Evolutionary conservation across 2,888 invertebrate species (phyloP).

Genomic region (Drosophila stalkeri): DNA sequence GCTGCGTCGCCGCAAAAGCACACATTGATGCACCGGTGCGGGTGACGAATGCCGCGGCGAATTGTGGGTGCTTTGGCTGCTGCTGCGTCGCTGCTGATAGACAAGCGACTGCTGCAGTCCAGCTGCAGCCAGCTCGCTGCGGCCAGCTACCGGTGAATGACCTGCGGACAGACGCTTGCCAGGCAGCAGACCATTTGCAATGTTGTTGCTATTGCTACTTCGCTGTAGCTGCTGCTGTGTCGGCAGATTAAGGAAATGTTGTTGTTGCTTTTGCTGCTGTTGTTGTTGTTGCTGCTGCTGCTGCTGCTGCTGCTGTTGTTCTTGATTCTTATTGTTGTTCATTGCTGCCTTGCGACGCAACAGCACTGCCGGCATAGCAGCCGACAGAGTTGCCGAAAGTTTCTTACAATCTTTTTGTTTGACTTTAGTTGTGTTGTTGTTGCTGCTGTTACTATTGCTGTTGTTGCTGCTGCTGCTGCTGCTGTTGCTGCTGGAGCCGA

Average conservation of each 20-base stretch:
- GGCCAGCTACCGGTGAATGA: slow-evolving; percentile 65
- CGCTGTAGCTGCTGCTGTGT: slow-evolving; percentile 32
- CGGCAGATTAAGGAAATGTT: slow-evolving; percentile 35
- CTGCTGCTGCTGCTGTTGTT: slow-evolving; percentile 45
- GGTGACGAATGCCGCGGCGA: slow-evolving; percentile 73
- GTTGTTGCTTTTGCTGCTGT: slow-evolving; percentile 35
- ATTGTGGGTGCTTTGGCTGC: slow-evolving; percentile 54
- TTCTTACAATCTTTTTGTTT: slow-evolving; percentile 68
- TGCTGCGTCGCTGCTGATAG: slow-evolving; percentile 67
- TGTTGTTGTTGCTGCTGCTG: slow-evolving; percentile 39
- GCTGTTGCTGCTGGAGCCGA: slow-evolving; percentile 20
- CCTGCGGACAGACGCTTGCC: slow-evolving; percentile 71
- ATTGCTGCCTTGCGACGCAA: slow-evolving; percentile 60
- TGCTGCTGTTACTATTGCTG: slow-evolving; percentile 22
- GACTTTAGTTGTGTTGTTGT: slow-evolving; percentile 43
- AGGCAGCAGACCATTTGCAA: slow-evolving; percentile 74
- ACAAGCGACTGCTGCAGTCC: slow-evolving; percentile 71
- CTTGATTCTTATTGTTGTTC: slow-evolving; percentile 43
- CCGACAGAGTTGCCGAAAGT: slow-evolving; percentile 66
- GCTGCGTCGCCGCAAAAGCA: slow-evolving; percentile 80
- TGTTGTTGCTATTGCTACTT: slow-evolving; percentile 57
- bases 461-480: slow-evolving; percentile 12
- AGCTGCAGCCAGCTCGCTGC: slow-evolving; percentile 39
- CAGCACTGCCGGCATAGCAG: slow-evolving; percentile 71
- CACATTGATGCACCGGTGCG: slow-evolving; percentile 71